Base-by-base conservation (phyloP, 2,113 vertebrate genomes). In the Corydoras maculifer region DNA sequence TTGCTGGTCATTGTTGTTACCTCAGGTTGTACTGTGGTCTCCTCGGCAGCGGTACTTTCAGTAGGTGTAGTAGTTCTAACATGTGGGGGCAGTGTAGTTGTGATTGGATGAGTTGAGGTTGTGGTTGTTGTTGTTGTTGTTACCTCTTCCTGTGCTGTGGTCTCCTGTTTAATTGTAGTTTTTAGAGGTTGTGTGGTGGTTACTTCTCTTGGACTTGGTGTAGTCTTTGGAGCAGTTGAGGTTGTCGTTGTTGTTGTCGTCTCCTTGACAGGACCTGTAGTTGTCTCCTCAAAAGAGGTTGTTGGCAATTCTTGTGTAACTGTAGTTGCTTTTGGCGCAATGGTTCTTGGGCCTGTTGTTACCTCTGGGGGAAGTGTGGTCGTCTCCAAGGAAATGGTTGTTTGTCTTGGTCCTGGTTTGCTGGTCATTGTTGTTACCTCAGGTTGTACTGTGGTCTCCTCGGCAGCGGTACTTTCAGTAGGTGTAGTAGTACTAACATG, bases 91-190 rank as follows among this genome's bases (percentile, higher is more conserved):
- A 3, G 12, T 3, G 65, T 55, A 5, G 64, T 66, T 54, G 54
- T 57, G 3, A 57, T 8, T 7, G 0, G 54, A 3, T 43, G 2
- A 5, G 31, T 4, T 18, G 8, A 13, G 25, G 57, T 57, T 58
- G 67, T 70, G 29, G 68, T 69, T 69, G 54, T 57, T 57, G 54
- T n/a, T 11, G 13, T 14, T 57, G 67, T 55, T 58, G 71, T 71
- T 29, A 68, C 48, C 15, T 58, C 58, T 49, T 59, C 50, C 25
- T 4, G 7, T 5, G 61, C 53, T 11, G 73, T n/a, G 4, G 63
- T 59, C 58, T 59, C n/a, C n/a, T n/a, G 53, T 60, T 60, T 13
- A 9, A 12, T 2, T 9, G 35, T 32, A 43, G 61, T 11, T 63
- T 35, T 64, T 2, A 10, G 3, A 35, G 14, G 5, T 12, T 51